A percentile compares a stretch with the other conserved stretches of the same genome.
These are phyloP conservation scores for Calliopum simillimum DNA, from an alignment of 2,888 invertebrate species.

Conservation along the genomic window DNA sequence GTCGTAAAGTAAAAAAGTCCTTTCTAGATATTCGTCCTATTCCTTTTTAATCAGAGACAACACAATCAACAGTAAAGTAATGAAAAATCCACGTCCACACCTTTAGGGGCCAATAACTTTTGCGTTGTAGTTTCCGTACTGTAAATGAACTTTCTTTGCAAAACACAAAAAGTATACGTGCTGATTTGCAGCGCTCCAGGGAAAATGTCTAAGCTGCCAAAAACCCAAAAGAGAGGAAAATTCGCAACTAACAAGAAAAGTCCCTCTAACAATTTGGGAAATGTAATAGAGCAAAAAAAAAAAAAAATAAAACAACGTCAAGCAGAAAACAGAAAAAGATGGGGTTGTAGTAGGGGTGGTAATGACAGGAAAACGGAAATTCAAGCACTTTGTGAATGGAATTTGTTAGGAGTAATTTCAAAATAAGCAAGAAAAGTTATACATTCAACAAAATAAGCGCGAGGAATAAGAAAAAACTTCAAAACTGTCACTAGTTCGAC, in stretches of 20 bases:
- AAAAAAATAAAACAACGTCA: background rate
- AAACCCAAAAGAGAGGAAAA: background rate
- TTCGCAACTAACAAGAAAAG: too few relatives aligned
- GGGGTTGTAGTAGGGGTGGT: background rate
- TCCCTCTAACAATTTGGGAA: too few relatives aligned
- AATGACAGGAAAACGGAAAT: background rate
- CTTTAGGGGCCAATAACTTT: slow-evolving; percentile 24
- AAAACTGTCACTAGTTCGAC: too few relatives aligned
- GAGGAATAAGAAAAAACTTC: too few relatives aligned
- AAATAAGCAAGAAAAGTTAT: too few relatives aligned
- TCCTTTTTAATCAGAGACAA: too few relatives aligned
- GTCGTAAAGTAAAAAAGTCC: too few relatives aligned
- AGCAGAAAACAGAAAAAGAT: background rate
- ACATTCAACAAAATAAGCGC: too few relatives aligned
- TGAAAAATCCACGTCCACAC: slow-evolving; percentile 13
- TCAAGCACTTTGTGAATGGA: too few relatives aligned
- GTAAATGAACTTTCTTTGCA: slow-evolving; percentile 11
- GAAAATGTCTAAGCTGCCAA: slow-evolving; percentile 25
- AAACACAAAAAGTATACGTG: slow-evolving; percentile 15
- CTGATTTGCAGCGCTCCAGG: slow-evolving; percentile 23
- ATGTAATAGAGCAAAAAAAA: background rate
- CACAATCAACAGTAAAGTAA: slow-evolving; percentile 7
- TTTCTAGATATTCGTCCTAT: too few relatives aligned
- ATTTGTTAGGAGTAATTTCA: too few relatives aligned
- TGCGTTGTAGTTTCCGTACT: slow-evolving; percentile 11